phyloP scores from a whole-genome alignment of 2,888 invertebrate genomes.

The Mantis religiosa region DNA sequence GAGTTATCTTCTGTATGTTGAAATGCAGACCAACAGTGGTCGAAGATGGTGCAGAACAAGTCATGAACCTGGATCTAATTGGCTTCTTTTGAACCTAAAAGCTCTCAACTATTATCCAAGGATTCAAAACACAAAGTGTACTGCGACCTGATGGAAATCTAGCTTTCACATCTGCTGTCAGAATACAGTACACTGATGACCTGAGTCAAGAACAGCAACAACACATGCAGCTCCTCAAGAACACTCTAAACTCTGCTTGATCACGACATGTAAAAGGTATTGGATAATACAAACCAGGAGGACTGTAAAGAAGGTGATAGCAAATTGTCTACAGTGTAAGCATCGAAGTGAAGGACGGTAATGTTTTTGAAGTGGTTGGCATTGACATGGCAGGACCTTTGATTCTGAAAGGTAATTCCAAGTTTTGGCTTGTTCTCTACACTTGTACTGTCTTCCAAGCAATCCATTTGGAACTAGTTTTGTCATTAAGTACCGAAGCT shows the following conservation, averaged over 20 bases:
- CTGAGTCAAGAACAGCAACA: constrained; percentile 76
- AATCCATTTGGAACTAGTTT: too few relatives aligned
- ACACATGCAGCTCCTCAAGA: constrained; percentile 75
- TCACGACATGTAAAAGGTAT: too few relatives aligned
- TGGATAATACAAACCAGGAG: too few relatives aligned
- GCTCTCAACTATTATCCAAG: constrained; percentile 84
- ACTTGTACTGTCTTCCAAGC: too few relatives aligned
- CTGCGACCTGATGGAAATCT: constrained; percentile 74
- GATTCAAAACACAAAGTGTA: constrained; percentile 87
- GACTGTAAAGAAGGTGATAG: too few relatives aligned
- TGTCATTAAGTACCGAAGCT: too few relatives aligned
- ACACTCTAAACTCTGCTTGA: constrained; percentile 77
- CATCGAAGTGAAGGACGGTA: too few relatives aligned
- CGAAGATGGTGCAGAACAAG: constrained; percentile 89
- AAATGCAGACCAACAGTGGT: constrained; percentile 74
- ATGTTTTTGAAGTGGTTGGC: too few relatives aligned
- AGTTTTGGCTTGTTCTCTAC: too few relatives aligned
- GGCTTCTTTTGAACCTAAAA: constrained; percentile 81
- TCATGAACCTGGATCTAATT: constrained; percentile 80
- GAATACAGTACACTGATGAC: constrained; percentile 76
- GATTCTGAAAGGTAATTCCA: too few relatives aligned
- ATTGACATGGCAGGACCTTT: too few relatives aligned
- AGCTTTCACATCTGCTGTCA: constrained; percentile 85
- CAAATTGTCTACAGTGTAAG: too few relatives aligned
- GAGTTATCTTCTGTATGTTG: constrained; percentile 76